phyloP scores from a whole-genome alignment of 2,888 invertebrate genomes.

The Drosophila cyrtoloma region DNA sequence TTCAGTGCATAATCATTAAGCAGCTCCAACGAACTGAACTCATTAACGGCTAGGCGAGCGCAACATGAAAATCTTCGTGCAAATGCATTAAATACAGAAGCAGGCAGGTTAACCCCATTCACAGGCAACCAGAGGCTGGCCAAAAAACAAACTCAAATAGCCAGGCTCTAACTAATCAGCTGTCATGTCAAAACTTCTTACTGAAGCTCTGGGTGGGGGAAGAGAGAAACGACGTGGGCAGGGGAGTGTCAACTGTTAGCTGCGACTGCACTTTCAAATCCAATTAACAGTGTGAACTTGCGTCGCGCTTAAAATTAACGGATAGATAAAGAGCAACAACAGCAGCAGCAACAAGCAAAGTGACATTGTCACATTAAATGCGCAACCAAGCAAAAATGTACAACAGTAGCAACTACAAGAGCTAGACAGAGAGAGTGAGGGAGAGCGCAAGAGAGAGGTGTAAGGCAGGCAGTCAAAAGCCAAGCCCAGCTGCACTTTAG shows the following conservation, averaged over 20 bases:
- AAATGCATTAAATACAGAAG: constrained; percentile 19
- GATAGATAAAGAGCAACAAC: constrained; percentile 62
- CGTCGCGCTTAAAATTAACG: constrained; percentile 72
- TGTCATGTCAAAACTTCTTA: constrained; percentile 64
- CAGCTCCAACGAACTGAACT: constrained; percentile 24
- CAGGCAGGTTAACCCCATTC: constrained; percentile 63
- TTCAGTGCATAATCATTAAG: constrained; percentile 39
- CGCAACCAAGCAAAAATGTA: constrained; percentile 66
- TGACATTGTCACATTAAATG: constrained; percentile 80
- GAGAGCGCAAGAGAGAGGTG: constrained; percentile 7
- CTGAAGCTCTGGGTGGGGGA: neutral
- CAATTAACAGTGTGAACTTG: constrained; percentile 81
- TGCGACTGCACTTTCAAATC: constrained; percentile 77
- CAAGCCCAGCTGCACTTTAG: constrained; percentile 78
- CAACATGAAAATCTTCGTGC: constrained; percentile 22
- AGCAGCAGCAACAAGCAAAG: constrained; percentile 29
- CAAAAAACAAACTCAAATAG: constrained; percentile 40
- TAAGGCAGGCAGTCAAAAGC: constrained; percentile 36
- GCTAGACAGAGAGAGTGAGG: constrained; percentile 20
- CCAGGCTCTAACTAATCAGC: constrained; percentile 63
- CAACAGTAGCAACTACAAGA: constrained; percentile 67
- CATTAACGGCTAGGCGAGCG: constrained; percentile 27
- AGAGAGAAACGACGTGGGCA: neutral
- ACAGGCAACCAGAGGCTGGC: constrained; percentile 40
- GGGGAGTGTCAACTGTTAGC: constrained; percentile 50